Percentiles rank a stretch among this genome's conserved stretches.
Evolutionary conservation across 2,797 vertebrate genomes (phyloP).

Genomic region (Luscinia luscinia): DNA sequence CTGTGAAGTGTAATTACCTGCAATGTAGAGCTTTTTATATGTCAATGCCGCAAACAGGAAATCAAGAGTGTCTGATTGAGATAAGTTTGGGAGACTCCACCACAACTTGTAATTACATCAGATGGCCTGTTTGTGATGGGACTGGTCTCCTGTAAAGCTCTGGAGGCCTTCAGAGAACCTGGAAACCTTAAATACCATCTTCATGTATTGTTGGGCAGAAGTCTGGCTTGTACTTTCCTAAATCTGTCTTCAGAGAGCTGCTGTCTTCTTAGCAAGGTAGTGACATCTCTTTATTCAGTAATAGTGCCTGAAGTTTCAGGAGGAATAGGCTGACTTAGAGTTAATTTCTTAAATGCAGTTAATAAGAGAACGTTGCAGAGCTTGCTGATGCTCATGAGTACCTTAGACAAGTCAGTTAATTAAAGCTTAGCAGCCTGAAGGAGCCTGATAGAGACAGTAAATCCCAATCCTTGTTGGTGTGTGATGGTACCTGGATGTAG

Average conservation of each 20-base stretch:
- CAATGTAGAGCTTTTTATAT: slow-evolving; percentile 55
- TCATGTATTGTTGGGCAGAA: neutral
- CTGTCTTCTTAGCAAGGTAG: neutral
- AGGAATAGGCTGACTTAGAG: neutral
- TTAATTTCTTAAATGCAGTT: neutral
- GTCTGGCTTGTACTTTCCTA: neutral
- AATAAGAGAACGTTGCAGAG: neutral
- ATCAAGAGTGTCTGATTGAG: slow-evolving; percentile 55
- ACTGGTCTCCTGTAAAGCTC: neutral
- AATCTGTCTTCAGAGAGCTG: neutral
- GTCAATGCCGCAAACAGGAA: slow-evolving; percentile 54
- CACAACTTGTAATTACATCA: neutral
- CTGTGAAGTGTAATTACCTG: slow-evolving; percentile 63
- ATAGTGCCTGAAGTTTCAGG: neutral
- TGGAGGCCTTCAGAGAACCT: slow-evolving; percentile 2
- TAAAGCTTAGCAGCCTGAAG: neutral
- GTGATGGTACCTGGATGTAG: neutral
- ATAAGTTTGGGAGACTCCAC: slow-evolving; percentile 42
- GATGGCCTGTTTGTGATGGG: neutral
- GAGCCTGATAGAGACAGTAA: neutral
- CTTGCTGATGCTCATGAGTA: neutral
- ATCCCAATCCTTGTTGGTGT: neutral
- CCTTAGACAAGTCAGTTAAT: neutral
- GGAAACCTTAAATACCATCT: neutral
- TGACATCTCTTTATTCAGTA: neutral